Evolutionary conservation across 2,797 vertebrate genomes (phyloP), one percentile per base, ranked within the genome.

Genomic region (Fringilla coelebs): DNA sequence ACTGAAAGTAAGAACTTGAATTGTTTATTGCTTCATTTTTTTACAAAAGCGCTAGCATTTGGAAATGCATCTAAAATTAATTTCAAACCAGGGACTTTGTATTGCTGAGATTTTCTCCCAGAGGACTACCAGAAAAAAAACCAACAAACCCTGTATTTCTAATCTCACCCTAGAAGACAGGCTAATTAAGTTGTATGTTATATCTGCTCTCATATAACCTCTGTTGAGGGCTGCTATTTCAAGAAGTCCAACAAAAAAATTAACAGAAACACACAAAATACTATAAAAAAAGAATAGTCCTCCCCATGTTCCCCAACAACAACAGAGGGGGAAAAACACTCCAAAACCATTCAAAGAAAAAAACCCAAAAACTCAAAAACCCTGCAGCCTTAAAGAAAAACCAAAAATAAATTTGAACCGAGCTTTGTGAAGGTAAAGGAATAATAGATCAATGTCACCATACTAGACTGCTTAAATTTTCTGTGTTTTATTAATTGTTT

Each of bases 291-390:
- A 0, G 6, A n/a, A 9, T 1, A 43, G 2, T 11, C 6, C 11
- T 31, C 9, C 3, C 20, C 28, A 8, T 6, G 5, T 3, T 24
- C 6, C 6, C 13, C 26, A 57, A 11, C 9, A 73, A 22, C 8
- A 81, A 31, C 1, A 32, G 7, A 4, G 2, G 5, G 7, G 5
- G 0, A 4, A 32, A 45, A 45, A 5, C 28, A 26, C 48, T 5
- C 8, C 28, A 41, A 76, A 76, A 26, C 7, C 14, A 31, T 21
- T 21, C 6, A 63, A 45, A 17, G 1, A 11, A 31, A 40, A 38
- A 38, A 38, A 38, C 38, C 38, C 38, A 54, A 6, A 15, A 3
- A 15, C 13, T 60, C 7, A 18, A 67, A 86, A 43, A 0, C 6
- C 10, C 10, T 45, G 19, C 13, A 65, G 6, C 6, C 22, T 66